Conservation (phyloP, 2,113 vertebrate genomes). For the Chunga burmeisteri region DNA sequence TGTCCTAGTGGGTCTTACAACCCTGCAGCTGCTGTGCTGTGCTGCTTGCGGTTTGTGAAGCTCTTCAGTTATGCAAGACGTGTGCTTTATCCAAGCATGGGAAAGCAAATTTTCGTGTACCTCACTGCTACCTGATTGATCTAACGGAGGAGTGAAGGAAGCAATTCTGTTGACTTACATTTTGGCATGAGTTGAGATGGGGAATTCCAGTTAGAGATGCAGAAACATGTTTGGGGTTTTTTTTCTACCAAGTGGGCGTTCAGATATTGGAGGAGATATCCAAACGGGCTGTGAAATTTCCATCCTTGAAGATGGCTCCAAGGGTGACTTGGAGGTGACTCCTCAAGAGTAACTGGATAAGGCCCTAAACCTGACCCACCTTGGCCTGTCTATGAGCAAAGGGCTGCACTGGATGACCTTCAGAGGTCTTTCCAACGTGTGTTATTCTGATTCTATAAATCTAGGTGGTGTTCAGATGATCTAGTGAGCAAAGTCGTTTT, state of each 20-base stretch:
- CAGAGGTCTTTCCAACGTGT: neutral
- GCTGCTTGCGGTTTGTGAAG: neutral
- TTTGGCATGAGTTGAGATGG: neutral
- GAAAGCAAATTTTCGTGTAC: neutral
- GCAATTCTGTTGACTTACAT: neutral
- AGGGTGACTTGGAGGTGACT: neutral
- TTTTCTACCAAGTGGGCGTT: neutral
- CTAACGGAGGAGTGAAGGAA: neutral
- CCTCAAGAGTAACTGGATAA: neutral
- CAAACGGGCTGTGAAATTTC: neutral
- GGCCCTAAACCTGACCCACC: too few species aligned
- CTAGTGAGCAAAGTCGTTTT: neutral
- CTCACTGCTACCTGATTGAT: neutral
- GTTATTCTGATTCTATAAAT: neutral
- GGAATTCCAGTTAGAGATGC: neutral
- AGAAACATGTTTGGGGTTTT: neutral
- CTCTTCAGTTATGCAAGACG: neutral
- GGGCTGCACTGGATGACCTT: neutral
- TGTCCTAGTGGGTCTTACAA: neutral
- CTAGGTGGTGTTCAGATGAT: neutral
- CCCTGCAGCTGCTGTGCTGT: neutral
- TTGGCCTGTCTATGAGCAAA: neutral
- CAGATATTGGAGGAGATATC: neutral
- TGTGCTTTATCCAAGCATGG: neutral
- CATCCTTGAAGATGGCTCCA: neutral